Percentiles rank a stretch among this genome's conserved stretches.
Evolutionary conservation across 2,797 vertebrate genomes (phyloP).

Genomic region (Bufotes viridis): DNA sequence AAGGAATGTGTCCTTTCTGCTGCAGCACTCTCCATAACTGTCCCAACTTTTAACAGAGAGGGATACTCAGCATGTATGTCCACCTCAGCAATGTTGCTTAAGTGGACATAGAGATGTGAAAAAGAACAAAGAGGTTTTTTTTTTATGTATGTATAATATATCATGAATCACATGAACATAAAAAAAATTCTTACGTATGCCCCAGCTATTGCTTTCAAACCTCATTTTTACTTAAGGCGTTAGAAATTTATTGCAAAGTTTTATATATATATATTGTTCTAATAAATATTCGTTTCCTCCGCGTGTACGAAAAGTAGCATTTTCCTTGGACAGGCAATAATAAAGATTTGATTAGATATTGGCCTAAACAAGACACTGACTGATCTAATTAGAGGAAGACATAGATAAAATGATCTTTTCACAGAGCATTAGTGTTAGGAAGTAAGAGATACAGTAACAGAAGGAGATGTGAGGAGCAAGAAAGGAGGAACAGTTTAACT

Average conservation of each 20-base stretch:
- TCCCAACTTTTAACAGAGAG: no score
- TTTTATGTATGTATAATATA: not conserved
- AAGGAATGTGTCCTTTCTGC: no score
- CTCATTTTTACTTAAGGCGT: not conserved
- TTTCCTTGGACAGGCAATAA: constrained; percentile 38
- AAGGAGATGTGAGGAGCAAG: not conserved
- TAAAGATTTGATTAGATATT: constrained; percentile 54
- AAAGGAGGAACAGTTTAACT: not conserved
- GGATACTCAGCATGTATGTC: no score
- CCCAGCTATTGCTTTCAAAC: not conserved
- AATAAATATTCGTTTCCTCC: constrained; percentile 40
- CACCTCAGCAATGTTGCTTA: no score
- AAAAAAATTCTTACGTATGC: not conserved
- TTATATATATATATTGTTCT: constrained; percentile 21
- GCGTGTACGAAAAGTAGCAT: constrained; percentile 21
- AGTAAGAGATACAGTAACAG: not conserved
- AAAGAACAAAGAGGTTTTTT: no score
- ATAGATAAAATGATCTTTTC: constrained; percentile 53
- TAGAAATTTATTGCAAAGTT: constrained; percentile 27
- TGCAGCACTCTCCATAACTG: no score
- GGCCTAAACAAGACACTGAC: constrained; percentile 38
- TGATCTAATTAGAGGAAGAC: constrained; percentile 57
- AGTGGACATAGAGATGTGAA: no score
- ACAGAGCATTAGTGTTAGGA: constrained; percentile 30
- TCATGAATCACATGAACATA: not conserved